phyloP scores from a whole-genome alignment of 2,797 vertebrate genomes.

The Paedocypris micromegethes region DNA sequence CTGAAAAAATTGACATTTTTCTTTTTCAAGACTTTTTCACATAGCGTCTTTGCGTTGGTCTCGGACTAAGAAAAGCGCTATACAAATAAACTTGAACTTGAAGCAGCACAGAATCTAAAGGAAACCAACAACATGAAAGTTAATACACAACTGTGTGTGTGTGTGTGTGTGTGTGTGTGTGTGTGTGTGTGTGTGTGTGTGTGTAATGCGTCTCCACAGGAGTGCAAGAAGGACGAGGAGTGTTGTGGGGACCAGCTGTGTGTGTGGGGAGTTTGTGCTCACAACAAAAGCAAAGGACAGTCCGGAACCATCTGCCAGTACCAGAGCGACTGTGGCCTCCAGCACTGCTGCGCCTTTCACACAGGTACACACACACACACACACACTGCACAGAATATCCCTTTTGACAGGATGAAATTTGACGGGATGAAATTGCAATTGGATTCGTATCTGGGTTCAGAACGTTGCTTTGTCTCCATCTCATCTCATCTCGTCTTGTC shows the following conservation, averaged over 20 bases:
- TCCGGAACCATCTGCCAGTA: constrained; percentile 90
- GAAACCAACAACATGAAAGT: too few species aligned
- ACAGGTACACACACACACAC: constrained; percentile 63
- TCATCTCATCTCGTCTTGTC: background rate
- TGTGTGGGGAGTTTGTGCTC: constrained; percentile 85
- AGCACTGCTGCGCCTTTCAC: constrained; percentile 87
- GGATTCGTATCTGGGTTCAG: too few species aligned
- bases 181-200: background rate
- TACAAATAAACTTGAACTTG: too few species aligned
- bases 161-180: background rate
- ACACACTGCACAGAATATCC: too few species aligned
- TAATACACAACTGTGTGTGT: background rate
- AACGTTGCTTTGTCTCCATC: background rate
- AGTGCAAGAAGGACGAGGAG: constrained; percentile 82
- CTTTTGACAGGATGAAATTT: too few species aligned
- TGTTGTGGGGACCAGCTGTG: constrained; percentile 85
- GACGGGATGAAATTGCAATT: too few species aligned
- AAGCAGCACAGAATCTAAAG: too few species aligned
- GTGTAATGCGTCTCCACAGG: constrained; percentile 53
- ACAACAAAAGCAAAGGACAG: constrained; percentile 65
- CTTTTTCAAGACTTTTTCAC: too few species aligned
- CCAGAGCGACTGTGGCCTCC: constrained; percentile 79
- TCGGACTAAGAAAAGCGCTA: too few species aligned
- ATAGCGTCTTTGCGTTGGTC: too few species aligned
- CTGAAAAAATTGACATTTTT: too few species aligned